These are phyloP conservation scores for Ibidorhyncha struthersii DNA, from an alignment of 2,113 vertebrate species.

Conservation along the genomic window DNA sequence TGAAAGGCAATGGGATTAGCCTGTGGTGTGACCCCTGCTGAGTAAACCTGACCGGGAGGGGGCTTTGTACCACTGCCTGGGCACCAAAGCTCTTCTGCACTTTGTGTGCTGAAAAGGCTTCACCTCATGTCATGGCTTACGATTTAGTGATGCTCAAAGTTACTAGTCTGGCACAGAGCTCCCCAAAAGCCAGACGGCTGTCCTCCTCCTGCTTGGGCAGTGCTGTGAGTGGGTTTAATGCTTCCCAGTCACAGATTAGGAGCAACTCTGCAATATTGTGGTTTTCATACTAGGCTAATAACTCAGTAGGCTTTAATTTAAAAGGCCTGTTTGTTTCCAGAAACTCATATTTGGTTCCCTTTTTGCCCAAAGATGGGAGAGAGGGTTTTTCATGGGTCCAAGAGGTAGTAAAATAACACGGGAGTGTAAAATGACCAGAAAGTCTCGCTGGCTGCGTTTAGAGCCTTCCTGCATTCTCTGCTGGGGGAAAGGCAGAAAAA, in stretches of 20 bases:
- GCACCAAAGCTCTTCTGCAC: neutral
- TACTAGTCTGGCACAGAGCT: neutral
- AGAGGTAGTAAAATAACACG: neutral
- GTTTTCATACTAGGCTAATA: neutral
- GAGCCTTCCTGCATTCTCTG: neutral
- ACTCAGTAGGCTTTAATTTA: neutral
- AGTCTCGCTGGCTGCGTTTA: neutral
- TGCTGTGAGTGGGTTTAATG: neutral
- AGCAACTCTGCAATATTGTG: neutral
- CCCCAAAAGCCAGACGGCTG: neutral
- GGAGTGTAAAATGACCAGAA: neutral
- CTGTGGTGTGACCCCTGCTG: neutral
- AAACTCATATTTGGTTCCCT: neutral
- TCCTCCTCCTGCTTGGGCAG: neutral
- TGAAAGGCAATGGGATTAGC: neutral
- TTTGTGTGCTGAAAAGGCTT: neutral
- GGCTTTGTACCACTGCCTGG: neutral
- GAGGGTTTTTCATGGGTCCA: neutral
- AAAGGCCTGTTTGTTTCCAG: neutral
- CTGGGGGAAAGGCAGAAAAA: neutral
- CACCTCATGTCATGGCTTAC: neutral
- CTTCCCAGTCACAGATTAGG: neutral
- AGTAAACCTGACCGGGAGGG: neutral
- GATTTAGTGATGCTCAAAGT: neutral
- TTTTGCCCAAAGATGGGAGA: neutral